Percentiles rank a stretch among this genome's conserved stretches.
Evolutionary conservation across 2,113 vertebrate species (phyloP).

Genomic region (Perca fluviatilis): DNA sequence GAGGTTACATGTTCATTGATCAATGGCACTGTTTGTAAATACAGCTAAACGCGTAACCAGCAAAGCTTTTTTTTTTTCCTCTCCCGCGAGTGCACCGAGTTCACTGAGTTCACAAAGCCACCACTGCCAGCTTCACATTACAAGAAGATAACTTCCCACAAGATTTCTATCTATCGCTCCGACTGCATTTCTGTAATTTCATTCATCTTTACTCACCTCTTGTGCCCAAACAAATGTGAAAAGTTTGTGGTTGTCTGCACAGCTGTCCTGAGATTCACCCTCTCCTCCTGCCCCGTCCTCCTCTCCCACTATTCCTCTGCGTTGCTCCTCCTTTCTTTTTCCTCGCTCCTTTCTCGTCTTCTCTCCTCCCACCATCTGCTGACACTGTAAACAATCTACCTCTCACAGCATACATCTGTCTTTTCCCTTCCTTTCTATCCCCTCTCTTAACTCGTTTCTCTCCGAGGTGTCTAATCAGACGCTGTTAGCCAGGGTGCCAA

Average conservation of each 20-base stretch:
- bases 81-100: conserved; percentile 60
- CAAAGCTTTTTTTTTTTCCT: conserved; percentile 27
- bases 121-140: conserved; percentile 50
- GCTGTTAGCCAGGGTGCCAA: conserved; percentile 56
- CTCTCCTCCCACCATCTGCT: conserved; percentile 71
- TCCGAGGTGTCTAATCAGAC: conserved; percentile 51
- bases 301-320: conserved; percentile 58
- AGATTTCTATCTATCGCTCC: conserved; percentile 20
- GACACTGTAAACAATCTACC: conserved; percentile 75
- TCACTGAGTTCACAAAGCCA: conserved; percentile 71
- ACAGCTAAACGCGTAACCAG: conserved; percentile 42
- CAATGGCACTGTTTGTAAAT: conserved; percentile 41
- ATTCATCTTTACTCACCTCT: conserved; percentile 68
- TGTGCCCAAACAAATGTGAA: conserved; percentile 44
- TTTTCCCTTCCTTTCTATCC: conserved; percentile 50
- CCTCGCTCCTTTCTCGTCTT: conserved; percentile 53
- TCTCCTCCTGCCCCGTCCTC: conserved; percentile 65
- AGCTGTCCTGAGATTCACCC: conserved; percentile 77
- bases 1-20: conserved; percentile 49
- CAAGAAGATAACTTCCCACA: conserved; percentile 42
- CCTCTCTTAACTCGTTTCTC: conserved; percentile 37
- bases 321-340: conserved; percentile 68
- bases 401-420: conserved; percentile 48
- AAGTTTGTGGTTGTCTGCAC: conserved; percentile 57
- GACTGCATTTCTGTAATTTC: conserved; percentile 28